These are phyloP conservation scores for Sebastes vulpes DNA, from an alignment of 2,797 vertebrate genomes.

Conservation along the genomic window DNA sequence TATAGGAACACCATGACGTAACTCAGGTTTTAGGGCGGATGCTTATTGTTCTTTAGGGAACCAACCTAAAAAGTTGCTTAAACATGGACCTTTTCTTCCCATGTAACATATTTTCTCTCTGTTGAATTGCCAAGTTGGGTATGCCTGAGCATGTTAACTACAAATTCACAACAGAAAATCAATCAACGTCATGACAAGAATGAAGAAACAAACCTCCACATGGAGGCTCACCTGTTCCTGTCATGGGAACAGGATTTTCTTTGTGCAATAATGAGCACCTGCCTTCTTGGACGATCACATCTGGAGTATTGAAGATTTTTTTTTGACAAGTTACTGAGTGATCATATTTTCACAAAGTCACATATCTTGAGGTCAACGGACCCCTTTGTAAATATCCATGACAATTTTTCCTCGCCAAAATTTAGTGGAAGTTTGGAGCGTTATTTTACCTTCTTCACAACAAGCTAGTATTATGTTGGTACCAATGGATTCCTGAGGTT, in stretches of 20 bases:
- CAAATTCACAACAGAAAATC: constrained; percentile 5
- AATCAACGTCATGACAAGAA: constrained; percentile 32
- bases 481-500: no score
- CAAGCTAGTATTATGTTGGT: no score
- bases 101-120: constrained; percentile 7
- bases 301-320: constrained; percentile 21
- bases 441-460: no score
- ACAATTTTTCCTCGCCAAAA: no score
- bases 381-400: no score
- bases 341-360: background rate
- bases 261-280: constrained; percentile 56
- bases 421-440: no score
- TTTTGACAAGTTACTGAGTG: background rate
- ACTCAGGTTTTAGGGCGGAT: constrained; percentile 47
- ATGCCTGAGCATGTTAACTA: constrained; percentile 29
- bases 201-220: constrained; percentile 9
- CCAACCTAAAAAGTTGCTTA: constrained; percentile 27
- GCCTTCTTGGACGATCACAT: constrained; percentile 39
- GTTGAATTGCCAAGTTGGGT: constrained; percentile 26
- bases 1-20: constrained; percentile 22
- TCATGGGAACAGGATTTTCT: constrained; percentile 54
- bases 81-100: constrained; percentile 6
- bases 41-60: constrained; percentile 18
- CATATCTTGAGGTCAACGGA: no score
- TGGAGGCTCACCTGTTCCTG: constrained; percentile 28